Conservation (phyloP, 2,888 invertebrate genomes). For the Mimachlamys varia region DNA sequence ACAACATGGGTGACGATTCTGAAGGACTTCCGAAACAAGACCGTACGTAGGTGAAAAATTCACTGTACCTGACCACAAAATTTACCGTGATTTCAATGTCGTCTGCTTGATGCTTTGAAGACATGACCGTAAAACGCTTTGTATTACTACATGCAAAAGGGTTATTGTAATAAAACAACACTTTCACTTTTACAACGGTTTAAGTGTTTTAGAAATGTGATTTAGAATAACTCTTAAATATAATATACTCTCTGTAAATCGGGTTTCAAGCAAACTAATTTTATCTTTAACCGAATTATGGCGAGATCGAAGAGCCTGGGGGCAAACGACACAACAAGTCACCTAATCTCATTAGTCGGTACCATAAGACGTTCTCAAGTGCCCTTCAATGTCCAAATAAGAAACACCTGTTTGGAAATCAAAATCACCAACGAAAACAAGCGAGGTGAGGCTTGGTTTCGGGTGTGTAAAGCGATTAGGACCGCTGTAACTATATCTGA, state of each 20-base stretch:
- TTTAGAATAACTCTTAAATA: neutral
- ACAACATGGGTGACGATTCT: neutral
- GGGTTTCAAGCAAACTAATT: neutral
- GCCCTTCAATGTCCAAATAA: conserved; percentile 10
- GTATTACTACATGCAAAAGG: neutral
- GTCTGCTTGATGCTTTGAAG: neutral
- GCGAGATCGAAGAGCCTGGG: neutral
- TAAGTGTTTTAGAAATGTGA: neutral
- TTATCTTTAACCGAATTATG: neutral
- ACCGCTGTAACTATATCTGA: neutral
- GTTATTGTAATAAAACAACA: neutral
- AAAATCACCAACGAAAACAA: conserved; percentile 1
- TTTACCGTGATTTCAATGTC: neutral
- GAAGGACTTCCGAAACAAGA: conserved; percentile 29
- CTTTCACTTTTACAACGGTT: neutral
- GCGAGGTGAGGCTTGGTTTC: neutral
- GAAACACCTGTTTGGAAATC: conserved; percentile 23
- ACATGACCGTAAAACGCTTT: neutral
- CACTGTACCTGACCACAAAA: neutral
- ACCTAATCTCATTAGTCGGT: neutral
- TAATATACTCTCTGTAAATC: neutral
- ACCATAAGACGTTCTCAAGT: neutral
- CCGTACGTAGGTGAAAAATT: neutral
- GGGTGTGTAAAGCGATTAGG: neutral
- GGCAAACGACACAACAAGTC: neutral